These are phyloP conservation scores for Nomada flava DNA, from an alignment of 2,888 invertebrate species.

Conservation along the genomic window DNA sequence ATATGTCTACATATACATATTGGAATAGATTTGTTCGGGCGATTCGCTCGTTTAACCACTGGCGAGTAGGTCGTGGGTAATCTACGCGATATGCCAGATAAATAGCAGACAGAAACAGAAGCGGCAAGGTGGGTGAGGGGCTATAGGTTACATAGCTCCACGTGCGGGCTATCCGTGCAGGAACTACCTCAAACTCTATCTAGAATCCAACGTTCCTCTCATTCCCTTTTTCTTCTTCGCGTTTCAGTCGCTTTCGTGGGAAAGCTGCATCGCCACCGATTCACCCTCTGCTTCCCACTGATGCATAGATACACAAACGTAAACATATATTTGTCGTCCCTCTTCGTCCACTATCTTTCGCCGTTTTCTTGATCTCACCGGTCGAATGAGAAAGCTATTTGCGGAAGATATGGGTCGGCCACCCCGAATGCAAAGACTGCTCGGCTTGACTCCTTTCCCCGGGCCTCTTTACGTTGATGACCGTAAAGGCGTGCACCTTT, in stretches of 20 bases:
- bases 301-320: slow-evolving; percentile 23
- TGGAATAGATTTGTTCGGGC: slow-evolving; percentile 60
- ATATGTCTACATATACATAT: slow-evolving; percentile 12
- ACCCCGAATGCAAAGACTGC: slow-evolving; percentile 65
- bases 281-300: slow-evolving; percentile 14
- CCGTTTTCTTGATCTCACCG: slow-evolving; percentile 66
- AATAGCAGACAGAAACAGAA: slow-evolving; percentile 43
- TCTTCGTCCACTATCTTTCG: slow-evolving; percentile 27
- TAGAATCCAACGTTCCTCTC: slow-evolving; percentile 28
- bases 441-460: slow-evolving; percentile 45
- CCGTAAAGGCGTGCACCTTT: slow-evolving; percentile 55
- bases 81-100: slow-evolving; percentile 51
- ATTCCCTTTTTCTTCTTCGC: slow-evolving; percentile 31
- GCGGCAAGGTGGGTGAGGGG: slow-evolving; percentile 11
- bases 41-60: slow-evolving; percentile 64
- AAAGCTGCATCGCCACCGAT: slow-evolving; percentile 45
- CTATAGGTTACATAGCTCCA: slow-evolving; percentile 35
- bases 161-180: slow-evolving; percentile 45
- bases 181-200: slow-evolving; percentile 61
- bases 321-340: slow-evolving; percentile 46
- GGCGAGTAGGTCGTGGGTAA: slow-evolving; percentile 64
- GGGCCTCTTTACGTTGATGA: slow-evolving; percentile 44
- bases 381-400: slow-evolving; percentile 71
- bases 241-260: slow-evolving; percentile 55
- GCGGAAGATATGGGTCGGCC: slow-evolving; percentile 78